phyloP scores from a whole-genome alignment of 2,888 invertebrate species.

The Hemistola chrysoprasaria region DNA sequence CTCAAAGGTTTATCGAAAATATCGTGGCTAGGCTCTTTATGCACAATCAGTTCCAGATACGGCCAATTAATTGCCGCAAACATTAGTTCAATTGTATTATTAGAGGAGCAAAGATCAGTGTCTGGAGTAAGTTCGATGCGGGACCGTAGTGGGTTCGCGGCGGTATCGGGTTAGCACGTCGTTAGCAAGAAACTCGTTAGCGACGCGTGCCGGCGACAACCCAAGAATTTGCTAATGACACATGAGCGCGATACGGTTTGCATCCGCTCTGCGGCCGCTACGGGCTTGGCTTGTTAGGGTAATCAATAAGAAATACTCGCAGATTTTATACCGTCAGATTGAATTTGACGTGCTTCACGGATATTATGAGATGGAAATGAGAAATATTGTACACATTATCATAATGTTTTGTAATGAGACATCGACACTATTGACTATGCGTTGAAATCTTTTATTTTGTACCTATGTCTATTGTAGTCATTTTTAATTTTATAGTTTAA shows the following conservation, averaged over 20 bases:
- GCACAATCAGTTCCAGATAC: no score
- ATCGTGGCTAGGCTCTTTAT: no score
- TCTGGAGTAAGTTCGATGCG: background rate
- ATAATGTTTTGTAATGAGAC: no score
- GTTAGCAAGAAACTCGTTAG: constrained; percentile 78
- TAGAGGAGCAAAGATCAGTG: no score
- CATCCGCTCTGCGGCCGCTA: constrained; percentile 20
- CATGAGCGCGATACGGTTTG: constrained; percentile 47
- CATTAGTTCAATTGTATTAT: no score
- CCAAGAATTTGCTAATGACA: constrained; percentile 79
- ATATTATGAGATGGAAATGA: no score
- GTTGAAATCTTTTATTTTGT: constrained; percentile 24
- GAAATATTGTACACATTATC: no score
- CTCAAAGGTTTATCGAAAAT: no score
- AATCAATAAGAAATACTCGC: constrained; percentile 10
- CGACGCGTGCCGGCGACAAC: constrained; percentile 72
- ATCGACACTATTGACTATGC: constrained; percentile 4
- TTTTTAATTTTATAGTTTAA: background rate
- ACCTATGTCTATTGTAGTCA: background rate
- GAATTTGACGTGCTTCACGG: no score
- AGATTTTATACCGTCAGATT: no score
- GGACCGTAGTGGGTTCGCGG: constrained; percentile 32
- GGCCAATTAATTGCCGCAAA: no score
- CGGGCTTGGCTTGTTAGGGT: constrained; percentile 10
- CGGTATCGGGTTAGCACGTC: constrained; percentile 75